Evolutionary conservation across 1,140 invertebrate species (phyloP), one percentile per base, ranked within the genome.

Genomic region (Panagrolaimus sp.): DNA sequence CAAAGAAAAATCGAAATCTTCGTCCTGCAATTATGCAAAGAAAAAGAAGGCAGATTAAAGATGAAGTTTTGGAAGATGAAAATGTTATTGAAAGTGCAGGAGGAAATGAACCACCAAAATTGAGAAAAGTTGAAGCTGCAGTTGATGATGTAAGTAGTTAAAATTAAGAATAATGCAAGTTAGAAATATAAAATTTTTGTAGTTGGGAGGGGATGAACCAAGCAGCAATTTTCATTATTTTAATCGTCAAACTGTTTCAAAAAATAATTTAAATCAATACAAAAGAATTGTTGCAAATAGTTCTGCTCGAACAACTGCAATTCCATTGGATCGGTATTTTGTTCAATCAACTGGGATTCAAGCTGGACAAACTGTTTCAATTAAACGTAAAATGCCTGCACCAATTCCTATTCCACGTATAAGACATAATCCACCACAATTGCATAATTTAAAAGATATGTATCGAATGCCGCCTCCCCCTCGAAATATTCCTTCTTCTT

Each of bases 11-110:
- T 28, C 21, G 28, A 28, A 58, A 58, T 28, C 4, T 58, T 28
- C 21, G 28, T 10, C 52, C 52, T 8, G 52, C 52, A 28, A 58
- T 58, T 26, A n/a, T 58, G 52, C 52, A 58, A 21, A 58, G 52
- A 14, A 21, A 58, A 26, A 21, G 52, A 21, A 14, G 8, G 8
- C 10, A 12, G 1, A 58, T 58, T 2, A 58, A 58, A 21, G 52
- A 58, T 12, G 52, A 58, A n/a, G 15, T 58, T n/a, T 12, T 26
- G 8, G 17, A 17, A 26, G 52, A 58, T 2, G 52, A 58, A 21
- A 28, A 58, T 12, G 21, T 12, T 58, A 26, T 12, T 24, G 52
- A 21, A 17, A 17, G 8, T 58, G 21, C 3, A 10, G 52, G 28
- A 1, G 52, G 32, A 38, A 7, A 12, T 24, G 10, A n/a, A 21